Conservation (phyloP, 2,113 vertebrate species). For the Notechis scutatus region DNA sequence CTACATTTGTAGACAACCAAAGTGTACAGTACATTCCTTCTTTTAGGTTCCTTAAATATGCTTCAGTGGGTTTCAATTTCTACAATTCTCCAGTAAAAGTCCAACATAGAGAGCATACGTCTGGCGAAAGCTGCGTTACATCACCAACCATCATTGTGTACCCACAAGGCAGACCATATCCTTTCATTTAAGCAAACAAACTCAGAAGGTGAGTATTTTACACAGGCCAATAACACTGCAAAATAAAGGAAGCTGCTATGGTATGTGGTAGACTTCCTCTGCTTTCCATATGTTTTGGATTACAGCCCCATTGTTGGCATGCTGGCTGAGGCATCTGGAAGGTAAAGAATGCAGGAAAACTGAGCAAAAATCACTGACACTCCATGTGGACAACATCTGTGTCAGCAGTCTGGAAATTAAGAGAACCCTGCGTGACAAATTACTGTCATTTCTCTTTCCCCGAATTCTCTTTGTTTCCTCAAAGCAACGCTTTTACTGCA, state of each 20-base stretch:
- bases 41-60: not conserved
- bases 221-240: not conserved
- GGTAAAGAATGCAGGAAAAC: not conserved
- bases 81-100: not conserved
- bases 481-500: slow-evolving; percentile 24
- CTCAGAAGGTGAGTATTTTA: not conserved
- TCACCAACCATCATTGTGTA: not conserved
- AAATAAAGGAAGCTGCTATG: not conserved
- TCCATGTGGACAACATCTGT: not conserved
- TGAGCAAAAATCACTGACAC: not conserved
- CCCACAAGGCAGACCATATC: not conserved
- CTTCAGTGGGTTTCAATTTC: not conserved
- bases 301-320: not conserved
- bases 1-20: not conserved
- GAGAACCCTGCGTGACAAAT: not conserved
- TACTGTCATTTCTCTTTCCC: not conserved
- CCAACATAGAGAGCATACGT: not conserved
- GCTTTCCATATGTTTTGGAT: not conserved
- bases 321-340: not conserved
- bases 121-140: not conserved
- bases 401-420: not conserved
- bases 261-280: not conserved
- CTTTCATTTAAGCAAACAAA: not conserved
- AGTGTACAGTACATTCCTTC: not conserved
- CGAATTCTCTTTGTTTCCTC: slow-evolving; percentile 26